These are phyloP conservation scores for Sciurus vulgaris DNA, from an alignment of 2,797 vertebrate genomes.

Conservation along the genomic window DNA sequence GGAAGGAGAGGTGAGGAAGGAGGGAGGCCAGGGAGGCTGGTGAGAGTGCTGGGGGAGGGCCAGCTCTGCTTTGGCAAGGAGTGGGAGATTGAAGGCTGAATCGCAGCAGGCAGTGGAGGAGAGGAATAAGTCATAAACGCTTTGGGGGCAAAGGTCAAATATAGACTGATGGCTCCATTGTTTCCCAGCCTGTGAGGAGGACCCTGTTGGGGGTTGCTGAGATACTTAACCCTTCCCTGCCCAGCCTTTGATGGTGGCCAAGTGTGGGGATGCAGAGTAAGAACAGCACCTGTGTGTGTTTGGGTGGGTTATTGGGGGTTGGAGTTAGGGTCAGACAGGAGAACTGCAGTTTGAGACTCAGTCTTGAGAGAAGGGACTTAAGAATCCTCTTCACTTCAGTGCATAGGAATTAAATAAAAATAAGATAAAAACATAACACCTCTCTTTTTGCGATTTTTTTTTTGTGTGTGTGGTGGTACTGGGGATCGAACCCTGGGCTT, in stretches of 20 bases:
- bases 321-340: background rate
- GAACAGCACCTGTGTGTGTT: slow-evolving; percentile 35
- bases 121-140: slow-evolving; percentile 90
- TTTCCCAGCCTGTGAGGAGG: slow-evolving; percentile 87
- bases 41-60: slow-evolving; percentile 36
- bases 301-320: background rate
- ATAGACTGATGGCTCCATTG: slow-evolving; percentile 90
- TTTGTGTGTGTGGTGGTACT: no score
- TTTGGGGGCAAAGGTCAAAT: slow-evolving; percentile 89
- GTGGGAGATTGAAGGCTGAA: slow-evolving; percentile 87
- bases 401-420: background rate
- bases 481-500: no score
- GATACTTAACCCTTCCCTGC: slow-evolving; percentile 88
- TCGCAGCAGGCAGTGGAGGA: slow-evolving; percentile 86
- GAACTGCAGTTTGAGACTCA: background rate
- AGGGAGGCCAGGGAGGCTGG: slow-evolving; percentile 4
- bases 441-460: background rate
- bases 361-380: slow-evolving; percentile 9
- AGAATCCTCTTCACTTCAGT: background rate
- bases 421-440: background rate
- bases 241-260: slow-evolving; percentile 22
- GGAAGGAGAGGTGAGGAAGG: background rate
- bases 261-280: background rate
- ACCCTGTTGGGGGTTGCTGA: slow-evolving; percentile 83
- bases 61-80: slow-evolving; percentile 77